Evolutionary conservation across 2,113 vertebrate genomes (phyloP).

Genomic region (Catharus bicknelli): DNA sequence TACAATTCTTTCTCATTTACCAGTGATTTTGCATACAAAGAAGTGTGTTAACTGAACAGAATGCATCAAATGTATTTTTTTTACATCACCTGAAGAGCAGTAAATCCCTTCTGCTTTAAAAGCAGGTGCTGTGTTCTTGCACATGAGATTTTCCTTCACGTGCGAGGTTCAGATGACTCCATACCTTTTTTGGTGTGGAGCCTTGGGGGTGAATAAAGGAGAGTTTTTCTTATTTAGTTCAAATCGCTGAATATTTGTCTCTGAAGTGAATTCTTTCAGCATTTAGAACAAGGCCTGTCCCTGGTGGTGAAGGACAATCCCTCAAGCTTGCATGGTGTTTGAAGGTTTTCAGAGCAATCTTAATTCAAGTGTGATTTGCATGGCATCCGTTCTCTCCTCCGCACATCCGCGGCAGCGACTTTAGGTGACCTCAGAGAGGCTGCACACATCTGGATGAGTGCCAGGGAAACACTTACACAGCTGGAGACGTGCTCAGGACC

Average conservation of each 20-base stretch:
- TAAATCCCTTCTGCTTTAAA: not conserved
- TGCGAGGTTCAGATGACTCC: not conserved
- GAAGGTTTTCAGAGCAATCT: not conserved
- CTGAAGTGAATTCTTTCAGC: not conserved
- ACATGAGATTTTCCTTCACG: fast-evolving
- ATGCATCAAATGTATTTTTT: not conserved
- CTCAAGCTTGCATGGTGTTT: fast-evolving
- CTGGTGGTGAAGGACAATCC: not conserved
- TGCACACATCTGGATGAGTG: fast-evolving
- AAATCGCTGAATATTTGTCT: not conserved
- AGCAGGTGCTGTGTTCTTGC: fast-evolving
- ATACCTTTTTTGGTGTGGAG: not conserved
- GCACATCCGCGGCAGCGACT: fast-evolving
- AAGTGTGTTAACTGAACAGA: not conserved
- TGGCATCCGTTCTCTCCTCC: not conserved
- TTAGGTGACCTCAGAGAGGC: not conserved
- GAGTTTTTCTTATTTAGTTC: not conserved
- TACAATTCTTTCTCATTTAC: not conserved
- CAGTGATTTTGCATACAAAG: not conserved
- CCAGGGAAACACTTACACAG: not conserved
- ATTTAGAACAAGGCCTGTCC: not conserved
- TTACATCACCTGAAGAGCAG: not conserved
- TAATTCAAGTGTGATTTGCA: not conserved
- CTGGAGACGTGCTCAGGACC: not conserved
- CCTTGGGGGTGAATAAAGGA: not conserved